Evolutionary conservation across 2,797 vertebrate species (phyloP), one percentile per base, ranked within the genome.

Genomic region (Apogon talboti): DNA sequence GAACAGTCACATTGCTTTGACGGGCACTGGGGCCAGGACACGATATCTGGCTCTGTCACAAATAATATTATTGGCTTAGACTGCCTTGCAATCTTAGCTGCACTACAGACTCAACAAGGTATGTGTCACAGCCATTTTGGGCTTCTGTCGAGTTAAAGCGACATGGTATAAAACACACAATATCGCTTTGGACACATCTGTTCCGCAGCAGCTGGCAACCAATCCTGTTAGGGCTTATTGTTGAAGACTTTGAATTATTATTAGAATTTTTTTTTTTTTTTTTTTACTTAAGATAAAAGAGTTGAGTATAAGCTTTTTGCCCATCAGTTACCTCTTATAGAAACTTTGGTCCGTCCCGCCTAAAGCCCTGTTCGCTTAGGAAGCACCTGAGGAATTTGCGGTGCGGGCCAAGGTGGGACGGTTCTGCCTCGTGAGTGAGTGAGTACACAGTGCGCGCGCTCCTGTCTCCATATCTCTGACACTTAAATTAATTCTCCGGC

Each of bases 361-460:
- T 12, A 16, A 28, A 50, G 38, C 37, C n/a, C 72, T 7, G n/a
- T 19, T 7, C 50, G 66, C 50, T 24, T 38, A 14, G 28, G 59
- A 73, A 67, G 75, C 85, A 91, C 87, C 84, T 89, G 90, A 87
- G 57, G 88, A 89, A 89, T 85, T 72, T 47, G 68, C 73, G 41
- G 41, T 12, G 37, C 52, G 35, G 57, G 75, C 69, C 79, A 71
- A 76, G 64, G 71, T 71, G 82, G 85, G 81, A 81, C 79, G 81
- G 81, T 65, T 51, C 66, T 58, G 81, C 86, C 87, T 86, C 86
- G 86, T 83, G 87, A 85, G 80, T 44, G 24, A 28, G 24, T 28
- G 24, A 28, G 24, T 28, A 12, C 76, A 1, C 66, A 3, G 74
- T 21, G 79, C 66, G 74, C 70, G 62, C 76, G 14, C 46, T 33